Evolutionary conservation across 2,113 vertebrate genomes (phyloP).

Genomic region (Mystacornis crossleyi): DNA sequence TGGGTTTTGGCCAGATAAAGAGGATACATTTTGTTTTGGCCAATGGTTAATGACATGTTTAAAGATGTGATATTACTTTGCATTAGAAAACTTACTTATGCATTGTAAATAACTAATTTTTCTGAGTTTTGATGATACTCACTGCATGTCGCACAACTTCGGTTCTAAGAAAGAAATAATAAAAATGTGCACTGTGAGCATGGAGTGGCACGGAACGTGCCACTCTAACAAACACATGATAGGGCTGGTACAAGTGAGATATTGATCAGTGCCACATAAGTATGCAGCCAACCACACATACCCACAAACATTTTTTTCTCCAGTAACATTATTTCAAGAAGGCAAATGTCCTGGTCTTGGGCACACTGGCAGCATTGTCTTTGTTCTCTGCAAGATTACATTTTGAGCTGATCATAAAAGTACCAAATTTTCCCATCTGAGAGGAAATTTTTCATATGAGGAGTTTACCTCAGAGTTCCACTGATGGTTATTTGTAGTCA

Average conservation of each 20-base stretch:
- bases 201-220: fast-evolving
- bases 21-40: not conserved
- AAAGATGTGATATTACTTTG: not conserved
- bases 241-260: not conserved
- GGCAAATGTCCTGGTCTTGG: not conserved
- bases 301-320: not conserved
- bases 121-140: not conserved
- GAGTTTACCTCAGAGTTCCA: not conserved
- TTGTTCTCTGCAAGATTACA: not conserved
- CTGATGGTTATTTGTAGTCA: not conserved
- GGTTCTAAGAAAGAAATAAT: not conserved
- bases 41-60: not conserved
- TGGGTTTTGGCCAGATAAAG: not conserved
- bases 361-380: not conserved
- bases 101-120: not conserved
- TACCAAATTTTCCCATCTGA: not conserved
- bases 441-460: not conserved
- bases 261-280: not conserved
- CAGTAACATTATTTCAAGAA: not conserved
- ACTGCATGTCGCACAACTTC: not conserved
- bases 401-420: not conserved
- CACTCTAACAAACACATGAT: fast-evolving
- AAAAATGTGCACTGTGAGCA: not conserved
- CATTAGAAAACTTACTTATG: not conserved
- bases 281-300: not conserved